These are phyloP conservation scores for Athalia cordata DNA, from an alignment of 2,888 invertebrate genomes.

Conservation along the genomic window DNA sequence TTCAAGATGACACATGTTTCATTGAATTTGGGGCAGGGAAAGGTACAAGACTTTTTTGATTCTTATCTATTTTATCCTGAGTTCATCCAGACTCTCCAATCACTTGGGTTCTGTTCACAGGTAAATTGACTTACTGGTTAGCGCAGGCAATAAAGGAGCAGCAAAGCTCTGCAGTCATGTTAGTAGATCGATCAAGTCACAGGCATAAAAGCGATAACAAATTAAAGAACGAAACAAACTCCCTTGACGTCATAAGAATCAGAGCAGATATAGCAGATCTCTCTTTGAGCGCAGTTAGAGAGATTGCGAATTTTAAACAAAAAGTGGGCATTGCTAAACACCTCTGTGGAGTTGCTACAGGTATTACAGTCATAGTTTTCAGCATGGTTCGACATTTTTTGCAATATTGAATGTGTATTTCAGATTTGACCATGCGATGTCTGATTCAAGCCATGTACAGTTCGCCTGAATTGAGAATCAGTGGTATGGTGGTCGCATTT, in stretches of 20 bases:
- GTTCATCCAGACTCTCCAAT: slow-evolving; percentile 26
- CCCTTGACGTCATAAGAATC: slow-evolving; percentile 77
- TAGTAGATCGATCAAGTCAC: slow-evolving; percentile 87
- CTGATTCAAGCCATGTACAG: slow-evolving; percentile 73
- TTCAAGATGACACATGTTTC: slow-evolving; percentile 81
- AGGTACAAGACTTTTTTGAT: slow-evolving; percentile 74
- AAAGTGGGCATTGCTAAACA: slow-evolving; percentile 89
- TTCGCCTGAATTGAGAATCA: slow-evolving; percentile 68
- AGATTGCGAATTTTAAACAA: slow-evolving; percentile 71
- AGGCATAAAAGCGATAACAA: slow-evolving; percentile 88
- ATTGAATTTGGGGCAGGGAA: slow-evolving; percentile 95
- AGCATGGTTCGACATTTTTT: neutral
- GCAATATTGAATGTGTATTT: slow-evolving; percentile 46
- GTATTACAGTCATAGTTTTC: slow-evolving; percentile 70
- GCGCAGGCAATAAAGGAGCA: slow-evolving; percentile 77
- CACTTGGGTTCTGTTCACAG: slow-evolving; percentile 69
- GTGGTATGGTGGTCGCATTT: slow-evolving; percentile 85
- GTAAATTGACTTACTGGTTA: slow-evolving; percentile 87
- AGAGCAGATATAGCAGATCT: slow-evolving; percentile 90
- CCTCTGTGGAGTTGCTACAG: slow-evolving; percentile 92
- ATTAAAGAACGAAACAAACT: slow-evolving; percentile 73
- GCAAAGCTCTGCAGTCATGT: slow-evolving; percentile 77
- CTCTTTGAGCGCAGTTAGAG: slow-evolving; percentile 76
- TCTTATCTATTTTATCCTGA: neutral
- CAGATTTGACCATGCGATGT: slow-evolving; percentile 85